These are phyloP conservation scores for Kryptopterus vitreolus DNA, from an alignment of 2,797 vertebrate species.

Conservation along the genomic window DNA sequence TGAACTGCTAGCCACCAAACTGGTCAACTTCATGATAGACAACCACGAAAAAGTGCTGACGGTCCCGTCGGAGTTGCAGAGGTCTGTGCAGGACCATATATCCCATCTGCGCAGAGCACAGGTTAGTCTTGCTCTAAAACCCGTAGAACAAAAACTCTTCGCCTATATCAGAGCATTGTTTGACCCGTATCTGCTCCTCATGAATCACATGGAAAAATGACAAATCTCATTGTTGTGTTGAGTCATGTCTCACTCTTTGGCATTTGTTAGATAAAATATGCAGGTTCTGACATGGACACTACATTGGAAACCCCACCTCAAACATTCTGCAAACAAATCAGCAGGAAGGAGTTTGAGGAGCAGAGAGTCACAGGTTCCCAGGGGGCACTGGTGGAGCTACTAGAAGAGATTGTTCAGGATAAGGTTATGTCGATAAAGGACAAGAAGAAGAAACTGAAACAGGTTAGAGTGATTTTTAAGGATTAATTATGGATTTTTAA, in stretches of 20 bases:
- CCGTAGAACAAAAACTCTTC: too few relatives aligned
- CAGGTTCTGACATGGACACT: conserved; percentile 81
- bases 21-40: conserved; percentile 93
- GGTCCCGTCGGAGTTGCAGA: conserved; percentile 77
- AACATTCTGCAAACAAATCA: conserved; percentile 82
- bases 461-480: conserved; percentile 70
- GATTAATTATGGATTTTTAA: neutral
- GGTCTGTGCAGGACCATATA: conserved; percentile 84
- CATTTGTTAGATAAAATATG: conserved; percentile 83
- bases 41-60: conserved; percentile 83
- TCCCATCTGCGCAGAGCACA: conserved; percentile 85
- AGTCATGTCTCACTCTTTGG: neutral
- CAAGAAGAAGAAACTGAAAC: conserved; percentile 91
- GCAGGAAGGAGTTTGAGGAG: conserved; percentile 82
- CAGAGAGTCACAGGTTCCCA: conserved; percentile 77
- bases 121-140: conserved; percentile 72
- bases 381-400: conserved; percentile 79
- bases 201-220: neutral
- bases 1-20: conserved; percentile 87
- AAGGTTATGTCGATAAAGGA: conserved; percentile 84
- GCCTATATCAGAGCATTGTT: neutral
- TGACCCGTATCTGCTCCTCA: neutral
- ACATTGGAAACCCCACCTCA: conserved; percentile 69
- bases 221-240: neutral
- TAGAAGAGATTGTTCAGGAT: conserved; percentile 87